Conservation (phyloP, 2,113 vertebrate genomes). For the Thryonomys swinderianus region DNA sequence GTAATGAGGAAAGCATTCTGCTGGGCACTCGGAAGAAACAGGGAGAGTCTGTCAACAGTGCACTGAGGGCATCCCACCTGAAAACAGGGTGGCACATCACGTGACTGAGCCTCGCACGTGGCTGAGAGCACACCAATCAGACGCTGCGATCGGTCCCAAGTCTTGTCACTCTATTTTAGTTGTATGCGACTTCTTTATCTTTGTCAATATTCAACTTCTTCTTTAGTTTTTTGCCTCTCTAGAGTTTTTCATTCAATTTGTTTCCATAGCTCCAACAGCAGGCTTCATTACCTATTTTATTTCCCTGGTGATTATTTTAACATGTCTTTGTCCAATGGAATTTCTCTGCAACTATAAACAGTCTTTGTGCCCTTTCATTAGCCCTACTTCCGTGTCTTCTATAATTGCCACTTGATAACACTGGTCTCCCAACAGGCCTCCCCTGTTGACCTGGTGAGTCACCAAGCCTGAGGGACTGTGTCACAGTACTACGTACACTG, state of each 20-base stretch:
- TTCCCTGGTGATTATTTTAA: constrained; percentile 4
- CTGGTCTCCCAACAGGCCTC: not conserved
- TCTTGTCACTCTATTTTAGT: not conserved
- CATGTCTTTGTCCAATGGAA: not conserved
- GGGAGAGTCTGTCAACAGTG: not conserved
- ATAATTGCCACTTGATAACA: constrained; percentile 5
- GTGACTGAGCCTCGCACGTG: not conserved
- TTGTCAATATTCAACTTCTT: not conserved
- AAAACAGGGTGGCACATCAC: not conserved
- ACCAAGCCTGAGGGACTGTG: not conserved
- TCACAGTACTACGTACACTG: not conserved
- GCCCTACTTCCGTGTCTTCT: not conserved
- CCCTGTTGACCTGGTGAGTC: not conserved
- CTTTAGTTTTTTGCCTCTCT: not conserved
- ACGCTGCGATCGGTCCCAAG: not conserved
- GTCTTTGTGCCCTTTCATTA: not conserved
- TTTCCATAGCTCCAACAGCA: not conserved
- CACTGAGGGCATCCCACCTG: not conserved
- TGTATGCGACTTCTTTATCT: not conserved
- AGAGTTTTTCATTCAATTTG: not conserved
- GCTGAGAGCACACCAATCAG: not conserved
- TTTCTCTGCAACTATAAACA: not conserved
- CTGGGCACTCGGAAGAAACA: not conserved
- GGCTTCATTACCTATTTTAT: constrained; percentile 22
- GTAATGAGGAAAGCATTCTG: not conserved